Percentiles rank a stretch among this genome's conserved stretches.
Conservation (phyloP, 2,113 vertebrate species). For the Hippocampus comes region DNA sequence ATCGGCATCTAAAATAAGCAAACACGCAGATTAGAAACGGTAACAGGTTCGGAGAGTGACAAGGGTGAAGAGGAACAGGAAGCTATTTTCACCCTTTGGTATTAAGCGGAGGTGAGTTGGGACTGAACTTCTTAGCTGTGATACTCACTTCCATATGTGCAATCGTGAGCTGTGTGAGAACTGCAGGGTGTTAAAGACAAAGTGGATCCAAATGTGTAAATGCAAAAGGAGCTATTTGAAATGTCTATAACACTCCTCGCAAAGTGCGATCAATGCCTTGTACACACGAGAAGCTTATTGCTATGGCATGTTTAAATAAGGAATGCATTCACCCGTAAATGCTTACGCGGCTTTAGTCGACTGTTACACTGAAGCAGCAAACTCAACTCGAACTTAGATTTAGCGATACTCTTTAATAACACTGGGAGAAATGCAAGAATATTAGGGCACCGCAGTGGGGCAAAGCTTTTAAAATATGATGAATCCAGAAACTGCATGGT, state of each 20-base stretch:
- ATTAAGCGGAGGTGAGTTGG: constrained; percentile 42
- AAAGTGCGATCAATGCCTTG: constrained; percentile 9
- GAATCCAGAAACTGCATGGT: too few relatives aligned
- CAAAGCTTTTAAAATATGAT: background rate
- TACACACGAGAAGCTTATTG: constrained; percentile 8
- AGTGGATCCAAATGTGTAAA: constrained; percentile 30
- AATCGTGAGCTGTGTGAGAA: constrained; percentile 43
- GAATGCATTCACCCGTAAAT: background rate
- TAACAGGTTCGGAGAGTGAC: constrained; percentile 32
- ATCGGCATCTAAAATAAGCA: background rate
- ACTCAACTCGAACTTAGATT: background rate
- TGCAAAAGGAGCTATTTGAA: constrained; percentile 15
- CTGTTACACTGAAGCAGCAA: background rate
- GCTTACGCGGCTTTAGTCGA: background rate
- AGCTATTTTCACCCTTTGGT: constrained; percentile 35
- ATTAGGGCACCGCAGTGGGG: background rate
- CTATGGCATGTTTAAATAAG: constrained; percentile 6
- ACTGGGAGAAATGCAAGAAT: background rate
- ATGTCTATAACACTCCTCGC: constrained; percentile 8
- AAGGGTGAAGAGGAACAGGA: constrained; percentile 34
- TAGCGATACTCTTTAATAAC: background rate
- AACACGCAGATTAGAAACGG: constrained; percentile 7
- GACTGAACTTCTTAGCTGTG: constrained; percentile 40
- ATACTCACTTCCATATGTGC: constrained; percentile 51
- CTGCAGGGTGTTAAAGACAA: constrained; percentile 32